These are phyloP conservation scores for Centrocercus urophasianus DNA, from an alignment of 2,113 vertebrate species.

Conservation along the genomic window DNA sequence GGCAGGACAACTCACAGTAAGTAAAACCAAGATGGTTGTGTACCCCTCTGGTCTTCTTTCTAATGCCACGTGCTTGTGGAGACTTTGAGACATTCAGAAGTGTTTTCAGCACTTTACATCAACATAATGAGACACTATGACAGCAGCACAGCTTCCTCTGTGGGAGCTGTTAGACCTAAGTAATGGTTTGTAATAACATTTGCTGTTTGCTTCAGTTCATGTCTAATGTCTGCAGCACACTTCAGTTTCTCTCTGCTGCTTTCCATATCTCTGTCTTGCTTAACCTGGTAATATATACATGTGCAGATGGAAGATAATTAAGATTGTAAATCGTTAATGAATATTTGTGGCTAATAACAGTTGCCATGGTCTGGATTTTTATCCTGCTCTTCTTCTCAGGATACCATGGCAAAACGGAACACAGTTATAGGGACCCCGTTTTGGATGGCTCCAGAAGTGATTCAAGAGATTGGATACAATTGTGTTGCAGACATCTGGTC, in stretches of 20 bases:
- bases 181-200: not conserved
- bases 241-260: not conserved
- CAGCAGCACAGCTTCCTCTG: not conserved
- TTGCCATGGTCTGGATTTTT: not conserved
- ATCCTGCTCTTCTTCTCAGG: constrained; percentile 72
- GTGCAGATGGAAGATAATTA: not conserved
- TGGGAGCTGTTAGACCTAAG: not conserved
- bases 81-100: not conserved
- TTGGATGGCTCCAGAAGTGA: constrained; percentile 98
- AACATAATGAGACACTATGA: not conserved
- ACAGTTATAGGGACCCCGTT: constrained; percentile 96
- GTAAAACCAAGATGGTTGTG: constrained; percentile 25
- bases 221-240: not conserved
- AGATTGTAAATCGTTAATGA: not conserved
- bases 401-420: constrained; percentile 97
- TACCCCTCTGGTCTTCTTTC: not conserved
- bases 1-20: constrained; percentile 94
- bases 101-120: not conserved
- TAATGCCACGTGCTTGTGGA: not conserved
- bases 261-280: not conserved
- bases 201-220: not conserved
- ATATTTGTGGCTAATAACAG: not conserved
- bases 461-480: constrained; percentile 97
- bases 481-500: constrained; percentile 97
- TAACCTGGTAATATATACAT: not conserved